Evolutionary conservation across 1,140 invertebrate genomes (phyloP), one percentile per base, ranked within the genome.

Genomic region (Amphibalanus amphitrite): DNA sequence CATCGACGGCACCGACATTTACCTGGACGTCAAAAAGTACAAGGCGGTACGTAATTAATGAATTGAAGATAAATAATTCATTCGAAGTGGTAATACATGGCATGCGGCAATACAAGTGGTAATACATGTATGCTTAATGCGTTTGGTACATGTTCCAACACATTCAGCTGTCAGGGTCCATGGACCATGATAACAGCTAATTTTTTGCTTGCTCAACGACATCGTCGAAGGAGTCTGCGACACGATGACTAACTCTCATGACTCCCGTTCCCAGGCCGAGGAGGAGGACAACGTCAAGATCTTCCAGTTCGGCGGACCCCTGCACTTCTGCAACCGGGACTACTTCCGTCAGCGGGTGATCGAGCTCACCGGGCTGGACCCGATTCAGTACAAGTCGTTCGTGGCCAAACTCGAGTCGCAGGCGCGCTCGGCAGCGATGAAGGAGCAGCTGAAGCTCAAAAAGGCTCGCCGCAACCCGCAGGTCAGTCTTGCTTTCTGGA

Each of bases 321-420:
- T 92, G 13, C 90, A 90, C 81, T 92, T 91, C 79, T 88, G 87
- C 4, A 88, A 85, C 28, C 84, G 84, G 71, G 84, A 86, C 69
- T 79, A 84, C 69, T 90, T 91, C 77, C 82, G 84, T 40, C 78
- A 83, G 1, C 80, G 84, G 4, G 77, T 90, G 8, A 83, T 84
- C 75, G 80, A 83, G 72, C 82, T 85, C 67, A 79, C 85, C 1
- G 84, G 82, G 3, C 76, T 85, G 4, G 74, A 82, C 75, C 82
- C 83, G 6, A 28, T 67, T 10, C 65, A 67, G 65, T 67, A 67
- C 28, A 26, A 28, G 26, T 26, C 65, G 26, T 67, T 28, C 65
- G 10, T 67, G 10, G 8, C 20, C 65, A 26, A 28, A 26, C 65
- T 67, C n/a, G 47, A 59, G 47, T 13, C 47, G 10, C 47, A 59